These are phyloP conservation scores for Pilophorus perplexus DNA, from an alignment of 2,888 invertebrate genomes.

Conservation along the genomic window DNA sequence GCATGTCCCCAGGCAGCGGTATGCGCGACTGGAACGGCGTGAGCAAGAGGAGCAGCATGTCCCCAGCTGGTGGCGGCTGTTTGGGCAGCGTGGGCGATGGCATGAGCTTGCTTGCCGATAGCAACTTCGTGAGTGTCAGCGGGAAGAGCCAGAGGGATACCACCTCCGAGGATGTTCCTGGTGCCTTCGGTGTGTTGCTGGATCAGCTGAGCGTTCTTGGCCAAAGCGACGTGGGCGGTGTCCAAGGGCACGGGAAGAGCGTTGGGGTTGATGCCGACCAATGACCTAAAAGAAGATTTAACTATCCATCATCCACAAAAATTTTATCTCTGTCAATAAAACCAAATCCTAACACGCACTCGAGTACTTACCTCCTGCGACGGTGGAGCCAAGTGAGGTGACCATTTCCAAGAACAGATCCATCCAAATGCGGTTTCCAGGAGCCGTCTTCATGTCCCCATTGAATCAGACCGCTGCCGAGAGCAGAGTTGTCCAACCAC, in stretches of 20 bases:
- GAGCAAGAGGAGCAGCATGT: conserved; percentile 38
- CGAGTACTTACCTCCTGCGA: too few species aligned
- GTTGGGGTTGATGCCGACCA: conserved; percentile 40
- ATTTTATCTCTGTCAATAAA: too few species aligned
- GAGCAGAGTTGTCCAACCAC: conserved; percentile 27
- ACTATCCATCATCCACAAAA: too few species aligned
- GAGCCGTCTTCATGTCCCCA: conserved; percentile 40
- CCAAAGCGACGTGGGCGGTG: conserved; percentile 52
- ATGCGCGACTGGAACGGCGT: background rate
- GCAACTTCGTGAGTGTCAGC: conserved; percentile 51
- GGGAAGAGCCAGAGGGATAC: conserved; percentile 43
- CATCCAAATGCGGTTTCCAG: conserved; percentile 36
- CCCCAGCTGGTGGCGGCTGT: conserved; percentile 48
- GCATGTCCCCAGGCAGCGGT: background rate
- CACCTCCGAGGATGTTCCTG: conserved; percentile 45
- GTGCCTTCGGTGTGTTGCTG: conserved; percentile 51
- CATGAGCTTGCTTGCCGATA: conserved; percentile 51
- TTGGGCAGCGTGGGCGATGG: conserved; percentile 53
- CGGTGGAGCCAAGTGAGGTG: conserved; percentile 37
- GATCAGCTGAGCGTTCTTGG: conserved; percentile 52
- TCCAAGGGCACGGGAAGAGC: conserved; percentile 50
- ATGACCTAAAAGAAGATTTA: conserved; percentile 26
- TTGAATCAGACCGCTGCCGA: conserved; percentile 36
- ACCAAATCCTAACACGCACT: too few species aligned
- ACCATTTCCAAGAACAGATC: conserved; percentile 31